Evolutionary conservation across 2,888 invertebrate genomes (phyloP).

Genomic region (Tinea pellionella): DNA sequence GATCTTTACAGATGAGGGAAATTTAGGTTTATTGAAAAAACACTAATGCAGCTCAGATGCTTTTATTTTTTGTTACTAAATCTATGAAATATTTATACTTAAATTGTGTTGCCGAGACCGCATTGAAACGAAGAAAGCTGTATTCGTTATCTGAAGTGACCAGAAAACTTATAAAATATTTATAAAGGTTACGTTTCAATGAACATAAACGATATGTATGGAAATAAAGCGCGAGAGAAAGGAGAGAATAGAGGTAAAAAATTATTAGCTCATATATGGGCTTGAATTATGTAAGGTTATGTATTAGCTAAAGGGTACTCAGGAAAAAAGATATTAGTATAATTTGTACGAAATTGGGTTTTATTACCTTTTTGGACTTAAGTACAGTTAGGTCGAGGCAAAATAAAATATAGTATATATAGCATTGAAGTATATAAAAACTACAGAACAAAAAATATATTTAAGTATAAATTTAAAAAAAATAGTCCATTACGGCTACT

Average conservation of each 20-base stretch:
- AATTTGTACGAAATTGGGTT: background rate
- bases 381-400: background rate
- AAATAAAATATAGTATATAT: too few relatives aligned
- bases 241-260: background rate
- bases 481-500: too few relatives aligned
- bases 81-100: background rate
- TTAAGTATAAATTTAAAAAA: too few relatives aligned
- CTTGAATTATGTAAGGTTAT: background rate
- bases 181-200: background rate
- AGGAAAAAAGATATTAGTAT: background rate
- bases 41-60: too few relatives aligned
- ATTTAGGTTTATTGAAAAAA: too few relatives aligned
- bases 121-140: background rate
- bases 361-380: background rate
- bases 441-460: too few relatives aligned
- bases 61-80: too few relatives aligned
- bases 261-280: background rate
- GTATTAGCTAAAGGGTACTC: too few relatives aligned
- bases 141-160: background rate
- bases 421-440: too few relatives aligned
- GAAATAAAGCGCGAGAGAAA: too few relatives aligned
- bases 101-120: background rate
- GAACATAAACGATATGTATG: background rate
- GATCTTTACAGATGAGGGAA: too few relatives aligned
- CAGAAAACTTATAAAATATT: background rate